Conservation (phyloP, 2,888 invertebrate species). For the Phengaris alcon region DNA sequence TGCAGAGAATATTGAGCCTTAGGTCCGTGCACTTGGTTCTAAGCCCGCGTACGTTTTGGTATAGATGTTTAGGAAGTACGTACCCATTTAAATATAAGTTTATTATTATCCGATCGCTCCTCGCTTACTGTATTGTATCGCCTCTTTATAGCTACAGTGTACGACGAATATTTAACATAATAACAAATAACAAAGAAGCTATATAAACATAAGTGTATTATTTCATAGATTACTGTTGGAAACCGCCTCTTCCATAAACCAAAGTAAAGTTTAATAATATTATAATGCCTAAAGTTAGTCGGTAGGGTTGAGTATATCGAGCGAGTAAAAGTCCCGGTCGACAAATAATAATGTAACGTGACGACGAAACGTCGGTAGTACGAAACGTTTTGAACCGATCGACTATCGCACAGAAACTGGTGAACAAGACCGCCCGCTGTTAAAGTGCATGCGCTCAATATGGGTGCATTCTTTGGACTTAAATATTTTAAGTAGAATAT, state of each 20-base stretch:
- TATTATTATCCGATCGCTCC: too few species aligned
- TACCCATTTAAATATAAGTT: too few species aligned
- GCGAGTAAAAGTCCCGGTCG: neutral
- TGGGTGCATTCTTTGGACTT: neutral
- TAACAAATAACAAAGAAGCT: too few species aligned
- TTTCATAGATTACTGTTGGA: too few species aligned
- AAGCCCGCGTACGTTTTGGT: conserved; percentile 7
- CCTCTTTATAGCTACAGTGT: too few species aligned
- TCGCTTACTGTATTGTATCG: too few species aligned
- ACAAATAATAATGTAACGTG: neutral
- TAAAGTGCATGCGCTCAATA: neutral
- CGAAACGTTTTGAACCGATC: neutral
- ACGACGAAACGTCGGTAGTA: neutral
- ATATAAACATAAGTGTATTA: too few species aligned
- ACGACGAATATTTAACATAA: too few species aligned
- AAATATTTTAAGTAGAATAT: neutral
- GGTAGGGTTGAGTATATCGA: neutral
- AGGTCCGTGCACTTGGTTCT: neutral
- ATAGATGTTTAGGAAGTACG: neutral
- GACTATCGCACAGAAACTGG: neutral
- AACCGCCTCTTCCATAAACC: too few species aligned
- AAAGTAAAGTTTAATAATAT: neutral
- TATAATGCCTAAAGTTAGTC: neutral
- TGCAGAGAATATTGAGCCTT: neutral
- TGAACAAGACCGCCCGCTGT: conserved; percentile 5